These are phyloP conservation scores for Amphibalanus amphitrite DNA, from an alignment of 1,140 invertebrate species.

Conservation along the genomic window DNA sequence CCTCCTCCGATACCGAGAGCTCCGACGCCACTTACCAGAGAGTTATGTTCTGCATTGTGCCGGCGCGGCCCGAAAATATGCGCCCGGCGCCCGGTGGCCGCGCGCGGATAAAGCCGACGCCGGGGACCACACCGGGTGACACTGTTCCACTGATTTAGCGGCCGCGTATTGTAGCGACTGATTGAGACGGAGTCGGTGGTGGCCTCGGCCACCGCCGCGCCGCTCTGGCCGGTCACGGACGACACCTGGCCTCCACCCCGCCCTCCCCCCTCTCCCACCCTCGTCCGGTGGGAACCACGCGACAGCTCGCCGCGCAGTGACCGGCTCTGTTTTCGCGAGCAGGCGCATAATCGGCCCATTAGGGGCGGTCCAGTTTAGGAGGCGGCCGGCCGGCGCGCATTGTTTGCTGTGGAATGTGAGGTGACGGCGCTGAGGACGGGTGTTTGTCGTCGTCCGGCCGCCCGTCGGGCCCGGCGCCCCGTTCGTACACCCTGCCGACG, in stretches of 20 bases:
- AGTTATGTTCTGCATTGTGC: neutral
- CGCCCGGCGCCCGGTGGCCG: too few relatives aligned
- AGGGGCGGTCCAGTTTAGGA: neutral
- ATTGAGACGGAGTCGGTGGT: neutral
- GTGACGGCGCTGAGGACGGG: neutral
- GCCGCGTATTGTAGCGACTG: neutral
- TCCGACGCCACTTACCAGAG: neutral
- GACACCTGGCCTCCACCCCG: too few relatives aligned
- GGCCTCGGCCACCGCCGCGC: too few relatives aligned
- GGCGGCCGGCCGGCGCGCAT: neutral
- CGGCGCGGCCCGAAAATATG: neutral
- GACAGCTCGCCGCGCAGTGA: too few relatives aligned
- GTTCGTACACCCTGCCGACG: neutral
- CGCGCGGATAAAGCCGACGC: neutral
- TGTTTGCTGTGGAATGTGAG: neutral
- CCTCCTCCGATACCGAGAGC: neutral
- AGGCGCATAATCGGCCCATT: neutral
- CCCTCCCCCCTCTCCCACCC: too few relatives aligned
- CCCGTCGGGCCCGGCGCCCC: too few relatives aligned
- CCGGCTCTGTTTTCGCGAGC: neutral
- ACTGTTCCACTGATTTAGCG: neutral
- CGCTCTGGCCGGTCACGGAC: neutral
- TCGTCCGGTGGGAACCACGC: neutral
- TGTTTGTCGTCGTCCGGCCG: neutral
- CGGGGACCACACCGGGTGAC: too few relatives aligned